Base-by-base conservation (phyloP, 2,797 vertebrate species). In the Falco peregrinus region DNA sequence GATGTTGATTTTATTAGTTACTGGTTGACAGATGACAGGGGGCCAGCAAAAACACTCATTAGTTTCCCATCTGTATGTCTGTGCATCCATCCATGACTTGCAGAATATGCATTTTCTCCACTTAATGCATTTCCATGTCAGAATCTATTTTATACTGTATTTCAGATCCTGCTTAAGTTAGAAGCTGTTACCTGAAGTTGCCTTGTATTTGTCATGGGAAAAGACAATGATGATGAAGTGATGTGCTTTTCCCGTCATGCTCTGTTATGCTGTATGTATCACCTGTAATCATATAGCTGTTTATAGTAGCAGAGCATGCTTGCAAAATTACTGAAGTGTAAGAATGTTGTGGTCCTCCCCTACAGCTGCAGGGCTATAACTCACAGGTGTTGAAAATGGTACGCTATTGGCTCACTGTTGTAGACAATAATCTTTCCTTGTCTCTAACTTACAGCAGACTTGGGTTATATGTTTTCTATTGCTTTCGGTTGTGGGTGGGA, bases 41-140 rank as follows among this genome's bases (percentile, higher is more conserved):
- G n/a, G 64, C 31, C 56, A 87, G 41, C 92, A 83, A 94, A 84
- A 94, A 50, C 24, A 28, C 41, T 97, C 50, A 68, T 83, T 84
- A 87, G 13, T 87, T 92, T 95, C 87, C 82, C 24, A 75, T 90
- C 76, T 92, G 59, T 37, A 29, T 67, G 22, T 84, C 61, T 82
- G 68, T 91, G 57, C 87, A 73, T 75, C 60, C 45, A 70, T 78
- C 79, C 68, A 17, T 91, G 75, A 85, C 82, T 51, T 81, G 81
- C 54, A 80, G 80, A n/a, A 48, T 85, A 60, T 54, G 33, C 15
- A 11, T 85, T 91, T 95, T 95, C 59, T 93, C 41, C 84, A 71
- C 61, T 85, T 83, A 77, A 67, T 51, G 68, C 8, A 9, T 88
- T 93, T 82, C 43, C 33, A 16, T 84, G 67, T 92, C 76, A 93